phyloP scores from a whole-genome alignment of 2,797 vertebrate species.

The Sylvia borin region DNA sequence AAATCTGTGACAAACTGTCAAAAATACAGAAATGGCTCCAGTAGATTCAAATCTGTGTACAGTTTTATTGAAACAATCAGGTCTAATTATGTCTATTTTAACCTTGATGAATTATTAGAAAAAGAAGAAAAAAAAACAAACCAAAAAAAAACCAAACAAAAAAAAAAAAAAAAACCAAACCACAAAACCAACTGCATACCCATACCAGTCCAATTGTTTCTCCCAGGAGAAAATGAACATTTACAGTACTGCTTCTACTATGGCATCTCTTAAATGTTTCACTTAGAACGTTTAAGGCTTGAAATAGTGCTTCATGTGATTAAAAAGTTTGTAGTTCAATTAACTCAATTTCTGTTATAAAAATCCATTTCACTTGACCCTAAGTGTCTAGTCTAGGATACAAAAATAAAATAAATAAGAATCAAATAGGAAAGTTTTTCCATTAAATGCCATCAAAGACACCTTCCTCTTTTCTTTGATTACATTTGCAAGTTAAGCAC shows the following conservation, averaged over 20 bases:
- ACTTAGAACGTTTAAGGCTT: neutral
- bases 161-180: neutral
- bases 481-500: neutral
- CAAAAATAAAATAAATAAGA: neutral
- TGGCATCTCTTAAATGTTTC: neutral
- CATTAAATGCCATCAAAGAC: neutral
- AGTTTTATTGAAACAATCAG: neutral
- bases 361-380: neutral
- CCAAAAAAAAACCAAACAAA: no score
- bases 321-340: neutral
- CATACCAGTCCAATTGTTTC: neutral
- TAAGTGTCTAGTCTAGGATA: neutral
- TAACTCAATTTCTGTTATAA: neutral
- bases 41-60: neutral
- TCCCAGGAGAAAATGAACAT: neutral
- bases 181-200: fast-evolving
- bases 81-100: neutral
- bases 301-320: neutral
- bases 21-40: neutral
- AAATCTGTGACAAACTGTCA: neutral
- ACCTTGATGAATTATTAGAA: neutral
- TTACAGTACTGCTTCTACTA: neutral
- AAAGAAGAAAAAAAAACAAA: neutral
- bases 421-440: neutral
- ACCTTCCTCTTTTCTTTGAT: neutral